These are phyloP conservation scores for Zapus hudsonius DNA, from an alignment of 2,113 vertebrate species.

Conservation along the genomic window DNA sequence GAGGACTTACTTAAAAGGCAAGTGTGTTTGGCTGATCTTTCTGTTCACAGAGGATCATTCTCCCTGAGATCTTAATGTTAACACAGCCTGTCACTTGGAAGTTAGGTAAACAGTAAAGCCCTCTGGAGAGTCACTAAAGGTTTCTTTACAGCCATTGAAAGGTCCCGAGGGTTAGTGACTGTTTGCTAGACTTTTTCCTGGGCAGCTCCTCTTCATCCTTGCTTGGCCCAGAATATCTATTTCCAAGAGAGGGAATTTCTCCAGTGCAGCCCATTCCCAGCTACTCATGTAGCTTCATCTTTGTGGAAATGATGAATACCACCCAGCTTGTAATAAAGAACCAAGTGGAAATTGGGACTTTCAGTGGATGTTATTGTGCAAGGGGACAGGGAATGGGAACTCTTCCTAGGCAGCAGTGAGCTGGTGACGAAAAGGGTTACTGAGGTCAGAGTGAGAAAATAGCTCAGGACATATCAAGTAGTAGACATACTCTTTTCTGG, in stretches of 20 bases:
- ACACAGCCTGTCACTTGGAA: not conserved
- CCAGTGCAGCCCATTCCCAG: not conserved
- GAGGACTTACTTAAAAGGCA: slow-evolving; percentile 12
- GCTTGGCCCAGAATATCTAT: not conserved
- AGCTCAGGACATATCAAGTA: not conserved
- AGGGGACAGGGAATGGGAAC: not conserved
- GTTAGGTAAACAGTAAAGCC: not conserved
- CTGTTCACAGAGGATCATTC: slow-evolving; percentile 1
- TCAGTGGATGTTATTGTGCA: not conserved
- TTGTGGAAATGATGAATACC: not conserved
- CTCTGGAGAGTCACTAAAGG: not conserved
- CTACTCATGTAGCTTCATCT: not conserved
- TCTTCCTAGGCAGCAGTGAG: not conserved
- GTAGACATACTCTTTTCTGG: not conserved
- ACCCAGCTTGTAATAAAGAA: not conserved
- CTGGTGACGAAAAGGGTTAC: not conserved
- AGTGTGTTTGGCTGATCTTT: not conserved
- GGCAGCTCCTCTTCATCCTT: not conserved
- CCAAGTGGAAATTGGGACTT: not conserved
- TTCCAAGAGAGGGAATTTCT: not conserved
- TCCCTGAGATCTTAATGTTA: not conserved
- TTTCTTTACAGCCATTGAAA: not conserved
- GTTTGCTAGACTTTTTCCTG: not conserved
- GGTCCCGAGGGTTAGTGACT: not conserved
- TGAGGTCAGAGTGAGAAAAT: not conserved